phyloP scores from a whole-genome alignment of 2,113 vertebrate genomes.

The Ramphastos sulfuratus region DNA sequence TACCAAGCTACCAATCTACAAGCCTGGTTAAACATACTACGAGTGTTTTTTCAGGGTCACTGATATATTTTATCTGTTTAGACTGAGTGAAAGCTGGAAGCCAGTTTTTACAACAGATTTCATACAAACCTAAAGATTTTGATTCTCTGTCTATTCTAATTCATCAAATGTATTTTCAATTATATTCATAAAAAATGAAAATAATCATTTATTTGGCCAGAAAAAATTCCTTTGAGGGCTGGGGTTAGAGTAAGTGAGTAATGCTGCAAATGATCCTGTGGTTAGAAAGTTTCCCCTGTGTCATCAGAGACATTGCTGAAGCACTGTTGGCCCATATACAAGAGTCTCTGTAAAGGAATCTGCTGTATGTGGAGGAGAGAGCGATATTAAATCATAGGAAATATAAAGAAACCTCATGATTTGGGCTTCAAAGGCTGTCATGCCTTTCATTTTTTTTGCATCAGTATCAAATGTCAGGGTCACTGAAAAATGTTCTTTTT shows the following conservation, averaged over 20 bases:
- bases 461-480: constrained; percentile 65
- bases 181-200: neutral
- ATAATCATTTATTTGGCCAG: neutral
- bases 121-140: neutral
- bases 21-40: neutral
- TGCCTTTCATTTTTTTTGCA: constrained; percentile 49
- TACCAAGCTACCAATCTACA: neutral
- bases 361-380: neutral
- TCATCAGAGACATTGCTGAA: neutral
- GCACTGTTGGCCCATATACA: neutral
- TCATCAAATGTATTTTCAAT: neutral
- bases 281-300: constrained; percentile 16
- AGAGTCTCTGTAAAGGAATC: constrained; percentile 15
- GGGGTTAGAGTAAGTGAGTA: constrained; percentile 2
- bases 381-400: constrained; percentile 33
- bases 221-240: neutral
- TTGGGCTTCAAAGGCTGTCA: neutral
- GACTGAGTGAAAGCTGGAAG: neutral
- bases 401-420: constrained; percentile 37
- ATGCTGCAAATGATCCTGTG: neutral
- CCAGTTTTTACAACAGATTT: neutral
- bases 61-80: neutral
- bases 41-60: neutral
- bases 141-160: neutral
- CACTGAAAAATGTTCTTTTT: constrained; percentile 42